Conservation (phyloP, 2,797 vertebrate species). For the Cephalopachus bancanus region DNA sequence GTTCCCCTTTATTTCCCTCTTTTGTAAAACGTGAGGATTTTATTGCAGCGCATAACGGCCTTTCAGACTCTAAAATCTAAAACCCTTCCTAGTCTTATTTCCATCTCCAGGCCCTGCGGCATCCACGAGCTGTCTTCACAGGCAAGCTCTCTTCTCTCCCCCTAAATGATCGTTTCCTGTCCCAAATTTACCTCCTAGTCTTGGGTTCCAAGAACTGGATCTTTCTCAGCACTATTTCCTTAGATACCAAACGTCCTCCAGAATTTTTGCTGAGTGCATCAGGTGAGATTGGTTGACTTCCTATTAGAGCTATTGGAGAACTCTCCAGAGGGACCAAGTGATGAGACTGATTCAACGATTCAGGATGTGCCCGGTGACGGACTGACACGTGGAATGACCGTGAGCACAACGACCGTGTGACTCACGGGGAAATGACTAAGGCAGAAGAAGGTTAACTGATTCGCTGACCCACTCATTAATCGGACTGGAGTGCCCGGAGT, state of each 20-base stretch:
- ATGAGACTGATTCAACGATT: neutral
- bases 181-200: neutral
- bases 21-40: neutral
- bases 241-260: neutral
- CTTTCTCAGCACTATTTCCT: neutral
- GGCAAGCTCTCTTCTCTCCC: neutral
- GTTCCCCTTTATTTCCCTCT: neutral
- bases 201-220: neutral
- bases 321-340: neutral
- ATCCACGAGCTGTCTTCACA: neutral
- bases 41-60: neutral
- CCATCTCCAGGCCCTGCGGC: neutral
- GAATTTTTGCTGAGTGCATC: neutral
- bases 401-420: too few species aligned
- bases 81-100: neutral
- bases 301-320: neutral
- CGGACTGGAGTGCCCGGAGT: too few species aligned
- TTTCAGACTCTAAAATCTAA: neutral
- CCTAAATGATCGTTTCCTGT: neutral
- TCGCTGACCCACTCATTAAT: too few species aligned
- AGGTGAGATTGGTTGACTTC: neutral
- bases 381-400: fast-evolving
- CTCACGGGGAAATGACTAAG: neutral
- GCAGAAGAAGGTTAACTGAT: neutral
- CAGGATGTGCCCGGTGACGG: fast-evolving